Evolutionary conservation across 2,797 vertebrate species (phyloP).

Genomic region (Nasua narica): DNA sequence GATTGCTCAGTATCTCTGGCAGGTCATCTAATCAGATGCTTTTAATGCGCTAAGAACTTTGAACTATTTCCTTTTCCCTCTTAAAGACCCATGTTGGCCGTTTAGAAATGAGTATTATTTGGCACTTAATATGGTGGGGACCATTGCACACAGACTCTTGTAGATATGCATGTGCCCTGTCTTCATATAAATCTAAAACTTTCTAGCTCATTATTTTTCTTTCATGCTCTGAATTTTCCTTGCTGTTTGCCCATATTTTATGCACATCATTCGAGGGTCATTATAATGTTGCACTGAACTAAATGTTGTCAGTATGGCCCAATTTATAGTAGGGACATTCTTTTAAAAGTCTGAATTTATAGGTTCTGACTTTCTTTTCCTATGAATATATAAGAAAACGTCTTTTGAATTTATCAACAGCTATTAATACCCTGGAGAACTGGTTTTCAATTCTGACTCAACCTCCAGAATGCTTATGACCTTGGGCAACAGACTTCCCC

Average conservation of each 20-base stretch:
- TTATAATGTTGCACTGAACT: neutral
- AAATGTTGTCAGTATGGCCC: neutral
- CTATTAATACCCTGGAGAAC: neutral
- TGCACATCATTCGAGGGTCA: neutral
- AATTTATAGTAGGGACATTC: neutral
- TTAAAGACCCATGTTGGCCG: neutral
- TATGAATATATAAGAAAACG: neutral
- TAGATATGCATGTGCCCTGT: neutral
- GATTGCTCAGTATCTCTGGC: neutral
- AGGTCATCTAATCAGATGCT: neutral
- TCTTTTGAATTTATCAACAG: neutral
- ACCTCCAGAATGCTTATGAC: neutral
- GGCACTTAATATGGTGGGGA: neutral
- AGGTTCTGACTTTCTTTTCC: neutral
- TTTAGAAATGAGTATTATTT: neutral
- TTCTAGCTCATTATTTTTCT: neutral
- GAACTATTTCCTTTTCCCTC: neutral
- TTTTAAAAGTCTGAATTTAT: neutral
- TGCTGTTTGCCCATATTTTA: neutral
- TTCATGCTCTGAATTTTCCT: neutral
- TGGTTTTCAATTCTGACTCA: neutral
- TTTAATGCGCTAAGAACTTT: neutral
- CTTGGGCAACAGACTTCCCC: neutral
- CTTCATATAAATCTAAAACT: neutral
- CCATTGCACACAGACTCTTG: accelerated